Evolutionary conservation across 2,888 invertebrate species (phyloP).

Genomic region (Acleris cristana): DNA sequence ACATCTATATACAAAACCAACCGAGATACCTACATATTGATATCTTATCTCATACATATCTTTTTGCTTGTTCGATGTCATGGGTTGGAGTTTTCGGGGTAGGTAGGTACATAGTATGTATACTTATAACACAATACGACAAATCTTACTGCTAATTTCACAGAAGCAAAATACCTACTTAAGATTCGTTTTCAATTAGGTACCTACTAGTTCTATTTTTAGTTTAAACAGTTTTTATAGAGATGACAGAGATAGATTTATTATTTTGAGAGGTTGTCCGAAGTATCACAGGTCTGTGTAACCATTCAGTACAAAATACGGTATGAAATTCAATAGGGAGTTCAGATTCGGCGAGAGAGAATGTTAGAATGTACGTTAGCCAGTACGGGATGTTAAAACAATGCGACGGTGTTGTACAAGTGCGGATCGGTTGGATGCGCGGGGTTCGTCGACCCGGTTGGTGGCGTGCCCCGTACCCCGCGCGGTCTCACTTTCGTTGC

Average conservation of each 20-base stretch:
- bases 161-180: too few species aligned
- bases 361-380: constrained; percentile 37
- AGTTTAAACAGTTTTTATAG: too few species aligned
- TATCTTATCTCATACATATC: constrained; percentile 16
- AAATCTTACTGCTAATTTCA: background rate
- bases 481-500: constrained; percentile 80
- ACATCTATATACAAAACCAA: constrained; percentile 42
- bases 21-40: constrained; percentile 24
- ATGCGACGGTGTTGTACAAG: constrained; percentile 76
- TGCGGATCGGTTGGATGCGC: constrained; percentile 80
- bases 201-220: too few species aligned
- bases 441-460: constrained; percentile 70
- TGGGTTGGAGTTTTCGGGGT: background rate
- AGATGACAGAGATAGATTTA: too few species aligned
- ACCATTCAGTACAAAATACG: background rate
- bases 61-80: background rate
- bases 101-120: background rate
- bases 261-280: too few species aligned
- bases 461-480: constrained; percentile 54
- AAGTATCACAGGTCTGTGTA: too few species aligned
- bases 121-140: background rate
- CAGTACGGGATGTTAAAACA: constrained; percentile 66
- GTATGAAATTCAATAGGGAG: constrained; percentile 12
- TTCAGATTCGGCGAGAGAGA: constrained; percentile 16
- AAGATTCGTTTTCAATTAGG: too few species aligned